Conservation (phyloP, 1,140 invertebrate species). For the Rhyzopertha dominica region DNA sequence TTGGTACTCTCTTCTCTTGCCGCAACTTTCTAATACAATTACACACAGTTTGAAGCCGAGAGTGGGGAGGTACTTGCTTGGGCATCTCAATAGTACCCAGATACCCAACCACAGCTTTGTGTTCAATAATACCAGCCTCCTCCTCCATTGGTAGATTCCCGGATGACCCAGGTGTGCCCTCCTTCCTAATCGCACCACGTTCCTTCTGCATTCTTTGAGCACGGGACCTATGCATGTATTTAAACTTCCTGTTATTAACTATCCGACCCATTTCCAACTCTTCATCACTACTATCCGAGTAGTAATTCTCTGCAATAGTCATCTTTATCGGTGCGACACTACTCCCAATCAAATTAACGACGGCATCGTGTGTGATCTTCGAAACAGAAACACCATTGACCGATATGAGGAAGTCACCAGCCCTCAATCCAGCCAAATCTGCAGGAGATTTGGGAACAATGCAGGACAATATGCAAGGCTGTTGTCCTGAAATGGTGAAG, state of each 20-base stretch:
- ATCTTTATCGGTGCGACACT: constrained; percentile 73
- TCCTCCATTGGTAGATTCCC: constrained; percentile 35
- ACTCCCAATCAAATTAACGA: constrained; percentile 82
- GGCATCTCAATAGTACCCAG: constrained; percentile 94
- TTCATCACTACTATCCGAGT: constrained; percentile 78
- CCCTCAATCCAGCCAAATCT: constrained; percentile 75
- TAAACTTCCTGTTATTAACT: constrained; percentile 54
- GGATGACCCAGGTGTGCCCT: constrained; percentile 3
- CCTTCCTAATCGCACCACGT: background rate
- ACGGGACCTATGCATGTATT: constrained; percentile 60
- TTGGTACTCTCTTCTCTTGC: constrained; percentile 83
- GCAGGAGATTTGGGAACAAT: constrained; percentile 82
- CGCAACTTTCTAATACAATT: constrained; percentile 85
- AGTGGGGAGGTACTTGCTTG: constrained; percentile 71
- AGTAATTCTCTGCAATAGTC: constrained; percentile 85
- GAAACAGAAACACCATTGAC: constrained; percentile 88
- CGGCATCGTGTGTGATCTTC: constrained; percentile 85
- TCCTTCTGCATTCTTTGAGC: background rate
- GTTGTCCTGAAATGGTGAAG: constrained; percentile 90
- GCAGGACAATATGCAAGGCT: constrained; percentile 83
- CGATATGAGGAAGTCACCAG: constrained; percentile 86
- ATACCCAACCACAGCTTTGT: constrained; percentile 86
- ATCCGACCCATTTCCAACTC: constrained; percentile 53
- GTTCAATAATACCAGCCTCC: constrained; percentile 61
- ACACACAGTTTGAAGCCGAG: constrained; percentile 63